Percentiles rank a stretch among this genome's conserved stretches.
Evolutionary conservation across 1,140 invertebrate genomes (phyloP).

Genomic region (Conus betulinus): DNA sequence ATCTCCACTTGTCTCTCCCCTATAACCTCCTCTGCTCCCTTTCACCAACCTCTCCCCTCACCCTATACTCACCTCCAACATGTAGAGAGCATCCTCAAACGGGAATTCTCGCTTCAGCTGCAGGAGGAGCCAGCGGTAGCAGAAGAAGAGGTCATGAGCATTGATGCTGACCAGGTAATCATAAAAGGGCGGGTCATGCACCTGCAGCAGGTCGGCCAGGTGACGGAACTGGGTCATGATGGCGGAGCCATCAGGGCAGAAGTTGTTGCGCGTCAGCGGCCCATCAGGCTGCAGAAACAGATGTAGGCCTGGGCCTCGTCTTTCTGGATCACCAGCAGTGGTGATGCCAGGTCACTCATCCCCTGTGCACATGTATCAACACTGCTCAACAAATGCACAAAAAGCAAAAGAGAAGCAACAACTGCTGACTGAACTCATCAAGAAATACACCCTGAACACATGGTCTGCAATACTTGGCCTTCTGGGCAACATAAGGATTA

Average conservation of each 20-base stretch:
- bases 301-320: conserved; percentile 98
- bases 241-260: conserved; percentile 92
- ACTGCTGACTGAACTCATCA: too few species aligned
- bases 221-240: conserved; percentile 98
- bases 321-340: conserved; percentile 94
- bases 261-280: conserved; percentile 89
- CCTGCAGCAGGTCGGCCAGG: conserved; percentile 90
- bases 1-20: too few species aligned
- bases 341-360: conserved; percentile 97
- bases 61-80: conserved; percentile 87
- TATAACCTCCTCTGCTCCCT: too few species aligned
- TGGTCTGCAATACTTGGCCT: too few species aligned
- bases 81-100: conserved; percentile 94
- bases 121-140: conserved; percentile 94
- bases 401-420: too few species aligned
- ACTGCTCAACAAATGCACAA: not conserved
- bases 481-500: too few species aligned
- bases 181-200: conserved; percentile 94
- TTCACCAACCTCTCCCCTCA: too few species aligned
- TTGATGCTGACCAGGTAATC: conserved; percentile 87
- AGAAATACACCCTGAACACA: too few species aligned
- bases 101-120: conserved; percentile 99
- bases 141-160: conserved; percentile 95
- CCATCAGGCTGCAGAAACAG: conserved; percentile 95
- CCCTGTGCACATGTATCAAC: conserved; percentile 76